Evolutionary conservation across 2,113 vertebrate genomes (phyloP).

Genomic region (Pseudorasbora parva): DNA sequence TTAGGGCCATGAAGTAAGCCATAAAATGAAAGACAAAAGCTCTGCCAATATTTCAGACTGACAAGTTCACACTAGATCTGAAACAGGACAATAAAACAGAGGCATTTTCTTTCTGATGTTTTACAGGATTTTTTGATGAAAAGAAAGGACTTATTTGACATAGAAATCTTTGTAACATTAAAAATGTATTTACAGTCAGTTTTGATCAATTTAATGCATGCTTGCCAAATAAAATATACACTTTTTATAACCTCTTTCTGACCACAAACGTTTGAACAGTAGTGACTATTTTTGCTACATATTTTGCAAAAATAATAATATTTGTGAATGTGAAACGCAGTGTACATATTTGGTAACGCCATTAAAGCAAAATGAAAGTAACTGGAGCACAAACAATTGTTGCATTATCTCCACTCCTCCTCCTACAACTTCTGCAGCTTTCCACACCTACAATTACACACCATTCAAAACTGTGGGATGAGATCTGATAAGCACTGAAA

Average conservation of each 20-base stretch:
- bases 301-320: not conserved
- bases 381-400: not conserved
- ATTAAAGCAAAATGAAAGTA: not conserved
- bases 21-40: conserved; percentile 20
- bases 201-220: not conserved
- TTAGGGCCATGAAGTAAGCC: conserved; percentile 1
- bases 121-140: too few species aligned
- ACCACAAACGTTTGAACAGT: not conserved
- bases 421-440: not conserved
- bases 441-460: conserved; percentile 10
- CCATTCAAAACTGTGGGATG: not conserved
- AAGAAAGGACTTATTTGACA: not conserved
- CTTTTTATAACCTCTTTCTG: not conserved
- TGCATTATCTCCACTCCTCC: conserved; percentile 4
- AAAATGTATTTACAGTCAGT: not conserved
- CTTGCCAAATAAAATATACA: not conserved
- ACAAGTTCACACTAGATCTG: not conserved
- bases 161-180: not conserved
- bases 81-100: not conserved
- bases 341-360: not conserved
- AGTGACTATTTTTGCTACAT: not conserved
- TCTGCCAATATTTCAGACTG: not conserved
- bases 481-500: not conserved
- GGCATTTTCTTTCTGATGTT: not conserved
- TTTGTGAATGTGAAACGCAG: not conserved